Evolutionary conservation across 2,113 vertebrate genomes (phyloP), one percentile per base, ranked within the genome.

Genomic region (Ageneiosus marmoratus): DNA sequence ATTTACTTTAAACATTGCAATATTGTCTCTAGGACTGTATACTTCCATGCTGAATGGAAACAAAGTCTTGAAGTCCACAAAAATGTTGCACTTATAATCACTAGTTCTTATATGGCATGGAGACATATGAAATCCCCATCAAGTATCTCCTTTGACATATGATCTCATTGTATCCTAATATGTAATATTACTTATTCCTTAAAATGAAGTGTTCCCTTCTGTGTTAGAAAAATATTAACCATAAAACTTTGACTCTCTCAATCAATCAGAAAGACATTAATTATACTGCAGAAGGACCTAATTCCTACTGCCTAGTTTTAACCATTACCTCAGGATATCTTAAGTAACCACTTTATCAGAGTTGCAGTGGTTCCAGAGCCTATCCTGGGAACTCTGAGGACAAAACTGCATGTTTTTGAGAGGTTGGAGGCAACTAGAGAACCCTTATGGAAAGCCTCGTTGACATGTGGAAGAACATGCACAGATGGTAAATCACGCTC

Each of bases 221-320:
- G 15, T 13, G 4, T n/a, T n/a, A 24, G 24, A 58, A 58, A 58
- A 58, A 58, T 3, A 58, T 27, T 58, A 58, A 58, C 24, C 3
- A 3, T 27, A 58, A n/a, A 27, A 32, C 58, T 29, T 62, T 29
- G 27, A 58, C 8, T 24, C 22, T 29, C 56, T 63, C 60, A 78
- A 67, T 53, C 67, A 74, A 69, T 84, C 74, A 74, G 65, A 46
- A 53, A 77, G 22, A 53, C 5, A 44, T 67, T 83, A 34, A 51
- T 80, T 50, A 69, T 44, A 29, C 81, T 82, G 24, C 41, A 79
- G 20, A 56, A 56, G 22, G 1, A 8, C 1, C 53, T 9, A 1
- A 24, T 20, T 24, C 2, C 7, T 24, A 24, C 53, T 56, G 53
- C n/a, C n/a, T 60, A 60, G 58, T 60, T 60, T 60, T 60, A 56